A percentile compares a stretch with the other conserved stretches of the same genome.
Conservation (phyloP, 2,113 vertebrate genomes). For the Protobothrops mucrosquamatus region DNA sequence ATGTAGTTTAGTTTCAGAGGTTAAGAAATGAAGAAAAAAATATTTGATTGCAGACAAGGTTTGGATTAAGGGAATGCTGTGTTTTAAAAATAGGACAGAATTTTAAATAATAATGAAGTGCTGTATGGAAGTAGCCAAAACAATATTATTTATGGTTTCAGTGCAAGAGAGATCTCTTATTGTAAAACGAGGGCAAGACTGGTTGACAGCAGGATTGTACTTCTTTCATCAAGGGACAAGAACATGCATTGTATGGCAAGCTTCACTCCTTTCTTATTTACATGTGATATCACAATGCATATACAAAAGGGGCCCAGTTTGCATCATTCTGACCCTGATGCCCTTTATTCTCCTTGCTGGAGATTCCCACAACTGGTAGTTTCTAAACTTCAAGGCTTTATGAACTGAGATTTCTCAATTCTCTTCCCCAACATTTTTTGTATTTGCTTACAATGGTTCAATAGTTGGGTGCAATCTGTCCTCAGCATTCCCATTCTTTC, state of each 20-base stretch:
- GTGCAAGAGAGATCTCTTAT: not conserved
- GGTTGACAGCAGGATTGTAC: not conserved
- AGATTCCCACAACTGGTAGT: not conserved
- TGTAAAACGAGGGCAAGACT: not conserved
- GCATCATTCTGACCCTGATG: not conserved
- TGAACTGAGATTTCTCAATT: not conserved
- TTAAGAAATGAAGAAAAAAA: not conserved
- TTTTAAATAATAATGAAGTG: not conserved
- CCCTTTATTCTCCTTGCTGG: not conserved
- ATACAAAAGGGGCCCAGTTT: not conserved
- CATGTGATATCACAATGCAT: not conserved
- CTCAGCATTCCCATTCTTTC: not conserved
- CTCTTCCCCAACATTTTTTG: not conserved
- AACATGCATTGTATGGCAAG: not conserved
- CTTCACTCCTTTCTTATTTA: not conserved
- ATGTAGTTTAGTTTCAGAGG: not conserved
- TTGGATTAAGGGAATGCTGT: not conserved
- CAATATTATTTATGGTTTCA: not conserved
- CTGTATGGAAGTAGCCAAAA: not conserved
- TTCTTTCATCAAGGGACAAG: not conserved
- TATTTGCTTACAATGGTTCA: not conserved
- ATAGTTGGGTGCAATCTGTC: not conserved
- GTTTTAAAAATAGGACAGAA: not conserved
- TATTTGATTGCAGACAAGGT: not conserved
- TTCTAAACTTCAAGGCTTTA: not conserved